phyloP scores from a whole-genome alignment of 2,113 vertebrate genomes.

The Ivindomyrus marchei region DNA sequence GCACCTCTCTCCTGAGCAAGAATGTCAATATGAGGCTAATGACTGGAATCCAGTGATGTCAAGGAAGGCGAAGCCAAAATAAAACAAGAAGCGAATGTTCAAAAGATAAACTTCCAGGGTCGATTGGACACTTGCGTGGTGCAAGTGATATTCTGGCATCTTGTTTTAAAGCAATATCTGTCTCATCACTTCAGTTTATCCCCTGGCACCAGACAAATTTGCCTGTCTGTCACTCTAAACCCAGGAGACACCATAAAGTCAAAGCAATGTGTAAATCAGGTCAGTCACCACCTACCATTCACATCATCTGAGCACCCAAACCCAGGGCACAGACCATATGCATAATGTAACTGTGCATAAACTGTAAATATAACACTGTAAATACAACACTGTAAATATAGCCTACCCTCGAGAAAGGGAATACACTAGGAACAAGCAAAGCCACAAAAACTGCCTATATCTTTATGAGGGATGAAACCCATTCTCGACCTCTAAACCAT shows the following conservation, averaged over 20 bases:
- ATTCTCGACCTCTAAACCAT: constrained; percentile 2
- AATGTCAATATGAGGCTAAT: constrained; percentile 35
- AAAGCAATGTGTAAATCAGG: constrained; percentile 36
- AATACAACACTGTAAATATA: constrained; percentile 3
- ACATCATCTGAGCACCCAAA: constrained; percentile 10
- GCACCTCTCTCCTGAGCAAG: constrained; percentile 26
- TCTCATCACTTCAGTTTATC: constrained; percentile 24
- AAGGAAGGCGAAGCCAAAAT: neutral
- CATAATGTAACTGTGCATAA: neutral
- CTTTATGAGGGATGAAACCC: neutral
- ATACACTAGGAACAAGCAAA: neutral
- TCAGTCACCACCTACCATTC: constrained; percentile 29
- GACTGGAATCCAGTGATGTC: constrained; percentile 1
- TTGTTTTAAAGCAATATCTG: constrained; percentile 18
- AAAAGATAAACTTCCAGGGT: neutral
- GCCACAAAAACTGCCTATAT: neutral
- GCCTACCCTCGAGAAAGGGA: neutral
- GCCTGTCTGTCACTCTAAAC: constrained; percentile 41
- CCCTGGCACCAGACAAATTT: constrained; percentile 40
- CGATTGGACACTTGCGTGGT: neutral
- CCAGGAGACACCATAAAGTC: constrained; percentile 35
- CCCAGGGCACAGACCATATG: neutral
- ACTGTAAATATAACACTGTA: neutral
- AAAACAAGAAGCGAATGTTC: neutral
- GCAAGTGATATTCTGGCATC: neutral